Evolutionary conservation across 2,888 invertebrate species (phyloP), one percentile per base, ranked within the genome.

Genomic region (Drosophila helvetica): DNA sequence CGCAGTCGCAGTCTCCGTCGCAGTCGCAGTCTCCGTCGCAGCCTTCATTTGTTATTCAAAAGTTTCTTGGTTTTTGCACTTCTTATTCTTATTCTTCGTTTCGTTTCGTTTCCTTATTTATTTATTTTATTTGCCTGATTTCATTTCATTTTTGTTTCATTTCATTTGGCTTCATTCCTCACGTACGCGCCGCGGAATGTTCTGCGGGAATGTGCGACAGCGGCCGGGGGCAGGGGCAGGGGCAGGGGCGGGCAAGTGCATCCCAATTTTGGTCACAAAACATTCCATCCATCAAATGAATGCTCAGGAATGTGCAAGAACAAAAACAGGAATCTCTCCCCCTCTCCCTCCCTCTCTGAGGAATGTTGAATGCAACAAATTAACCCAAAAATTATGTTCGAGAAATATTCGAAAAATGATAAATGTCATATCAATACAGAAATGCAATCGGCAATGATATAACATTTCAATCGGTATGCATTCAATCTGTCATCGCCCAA

Each of bases 31-130:
- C 25, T 74, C 77, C 77, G 75, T 71, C 69, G 77, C 61, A 79
- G 81, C 83, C 78, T 89, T 88, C 89, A 89, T 87, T 87, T 89
- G 89, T 86, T 87, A 87, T 89, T 87, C 86, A 87, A 83, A 87
- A 89, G 83, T 89, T 89, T 86, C 79, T 79, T 78, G 74, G 65
- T 67, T n/a, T 63, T 42, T 63, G 18, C 45, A 18, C 27, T 48
- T 33, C 50, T 19, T 46, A 30, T 19, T 30, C 48, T 30, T 19
- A 3, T 15, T 5, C 3, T 53, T 17, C 8, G 22, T 8, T 57
- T 52, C 50, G 17, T 22, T 33, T 60, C 9, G 17, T 43, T 51
- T 27, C 55, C 57, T 56, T 63, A 57, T 58, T 63, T 63, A 53
- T 69, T 70, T 64, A 64, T 64, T 73, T 72, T 63, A 57, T 63